Evolutionary conservation across 1,140 invertebrate genomes (phyloP).

Genomic region (Heterodera schachtii): DNA sequence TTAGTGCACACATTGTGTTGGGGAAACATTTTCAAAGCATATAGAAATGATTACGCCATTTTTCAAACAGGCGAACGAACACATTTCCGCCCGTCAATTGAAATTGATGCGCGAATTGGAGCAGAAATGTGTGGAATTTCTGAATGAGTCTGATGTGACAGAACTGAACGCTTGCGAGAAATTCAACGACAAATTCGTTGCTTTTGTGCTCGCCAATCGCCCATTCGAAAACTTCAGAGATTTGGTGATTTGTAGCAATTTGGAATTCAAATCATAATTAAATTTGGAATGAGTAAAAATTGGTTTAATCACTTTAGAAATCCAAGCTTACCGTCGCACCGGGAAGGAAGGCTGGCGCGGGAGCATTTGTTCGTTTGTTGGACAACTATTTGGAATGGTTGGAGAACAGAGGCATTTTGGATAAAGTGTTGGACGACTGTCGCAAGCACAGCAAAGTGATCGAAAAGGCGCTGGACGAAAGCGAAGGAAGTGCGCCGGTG

Average conservation of each 20-base stretch:
- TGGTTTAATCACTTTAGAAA: constrained; percentile 40
- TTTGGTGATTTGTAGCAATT: constrained; percentile 32
- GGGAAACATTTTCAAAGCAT: constrained; percentile 13
- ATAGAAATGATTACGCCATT: neutral
- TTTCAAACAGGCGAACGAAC: constrained; percentile 32
- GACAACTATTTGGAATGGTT: constrained; percentile 38
- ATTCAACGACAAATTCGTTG: constrained; percentile 42
- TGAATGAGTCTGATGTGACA: constrained; percentile 43
- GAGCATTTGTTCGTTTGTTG: constrained; percentile 31
- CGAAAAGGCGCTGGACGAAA: constrained; percentile 41
- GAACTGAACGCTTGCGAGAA: constrained; percentile 47
- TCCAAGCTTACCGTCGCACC: neutral
- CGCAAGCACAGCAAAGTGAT: constrained; percentile 45
- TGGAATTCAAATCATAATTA: too few species aligned
- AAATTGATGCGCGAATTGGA: constrained; percentile 23
- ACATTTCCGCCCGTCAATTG: neutral
- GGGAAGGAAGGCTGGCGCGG: constrained; percentile 27
- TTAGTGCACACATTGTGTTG: constrained; percentile 9
- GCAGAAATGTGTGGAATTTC: constrained; percentile 48
- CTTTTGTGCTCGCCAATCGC: constrained; percentile 39
- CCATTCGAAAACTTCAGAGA: constrained; percentile 39
- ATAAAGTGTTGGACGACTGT: constrained; percentile 56
- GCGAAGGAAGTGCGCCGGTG: neutral
- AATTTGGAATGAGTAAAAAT: too few species aligned
- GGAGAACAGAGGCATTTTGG: constrained; percentile 45